Evolutionary conservation across 2,888 invertebrate genomes (phyloP).

Genomic region (Cheilosia soror): DNA sequence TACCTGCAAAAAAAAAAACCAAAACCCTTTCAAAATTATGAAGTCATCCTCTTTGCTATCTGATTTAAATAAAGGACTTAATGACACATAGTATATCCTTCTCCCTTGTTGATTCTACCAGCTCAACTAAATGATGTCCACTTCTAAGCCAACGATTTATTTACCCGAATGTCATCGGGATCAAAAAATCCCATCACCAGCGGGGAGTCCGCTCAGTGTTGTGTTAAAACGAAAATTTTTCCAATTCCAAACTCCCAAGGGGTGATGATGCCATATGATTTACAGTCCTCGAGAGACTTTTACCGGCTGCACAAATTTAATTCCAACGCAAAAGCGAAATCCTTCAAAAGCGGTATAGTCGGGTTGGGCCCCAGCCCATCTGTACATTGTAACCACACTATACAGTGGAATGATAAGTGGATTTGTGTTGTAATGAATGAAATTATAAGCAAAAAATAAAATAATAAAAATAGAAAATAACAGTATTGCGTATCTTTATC

Average conservation of each 20-base stretch:
- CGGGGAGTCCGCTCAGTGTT: slow-evolving; percentile 11
- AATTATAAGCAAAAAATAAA: slow-evolving; percentile 38
- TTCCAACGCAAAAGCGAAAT: slow-evolving; percentile 36
- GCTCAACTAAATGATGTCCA: slow-evolving; percentile 70
- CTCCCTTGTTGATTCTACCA: slow-evolving; percentile 33
- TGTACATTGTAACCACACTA: slow-evolving; percentile 56
- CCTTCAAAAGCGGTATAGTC: slow-evolving; percentile 11
- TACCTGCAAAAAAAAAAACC: slow-evolving; percentile 49
- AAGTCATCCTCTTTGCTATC: slow-evolving; percentile 52
- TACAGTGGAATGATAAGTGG: slow-evolving; percentile 66
- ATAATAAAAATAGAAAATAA: slow-evolving; percentile 22
- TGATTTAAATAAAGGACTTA: slow-evolving; percentile 46
- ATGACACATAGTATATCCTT: slow-evolving; percentile 30
- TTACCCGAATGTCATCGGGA: slow-evolving; percentile 69
- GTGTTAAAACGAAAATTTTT: slow-evolving; percentile 47
- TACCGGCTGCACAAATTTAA: slow-evolving; percentile 57
- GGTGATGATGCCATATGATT: slow-evolving; percentile 72
- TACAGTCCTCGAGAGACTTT: slow-evolving; percentile 60
- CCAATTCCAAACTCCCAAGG: slow-evolving; percentile 53
- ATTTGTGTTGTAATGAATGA: slow-evolving; percentile 61
- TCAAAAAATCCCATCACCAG: slow-evolving; percentile 58
- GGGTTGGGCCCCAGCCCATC: slow-evolving; percentile 30
- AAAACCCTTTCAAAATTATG: slow-evolving; percentile 53
- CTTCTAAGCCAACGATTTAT: slow-evolving; percentile 74
- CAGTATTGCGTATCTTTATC: slow-evolving; percentile 61